Evolutionary conservation across 92 coral and sea anemone species (phyloP).

Genomic region (Zoanthus solanderi): DNA sequence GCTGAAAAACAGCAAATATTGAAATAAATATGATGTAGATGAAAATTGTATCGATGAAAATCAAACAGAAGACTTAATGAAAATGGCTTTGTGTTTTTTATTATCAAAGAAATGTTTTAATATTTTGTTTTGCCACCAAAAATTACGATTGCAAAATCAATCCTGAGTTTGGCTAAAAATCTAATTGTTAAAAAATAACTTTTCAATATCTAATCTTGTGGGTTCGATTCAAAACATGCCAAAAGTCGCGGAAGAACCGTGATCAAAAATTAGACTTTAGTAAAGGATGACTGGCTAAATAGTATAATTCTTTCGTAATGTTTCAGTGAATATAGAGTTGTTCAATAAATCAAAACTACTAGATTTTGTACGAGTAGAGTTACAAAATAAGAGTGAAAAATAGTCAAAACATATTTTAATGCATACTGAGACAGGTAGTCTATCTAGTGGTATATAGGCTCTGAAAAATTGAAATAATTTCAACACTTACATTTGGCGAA

Average conservation of each 20-base stretch:
- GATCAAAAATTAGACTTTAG: not conserved
- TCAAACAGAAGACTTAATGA: not conserved
- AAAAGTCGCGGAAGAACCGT: not conserved
- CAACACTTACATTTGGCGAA: constrained; percentile 52
- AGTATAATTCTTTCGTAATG: not conserved
- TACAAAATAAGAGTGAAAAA: not conserved
- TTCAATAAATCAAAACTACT: not conserved
- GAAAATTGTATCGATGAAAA: not conserved
- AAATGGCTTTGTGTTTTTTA: not conserved
- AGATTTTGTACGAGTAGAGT: not conserved
- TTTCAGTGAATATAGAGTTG: not conserved
- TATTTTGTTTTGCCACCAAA: constrained; percentile 9
- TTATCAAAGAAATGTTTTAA: not conserved
- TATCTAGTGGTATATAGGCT: not conserved
- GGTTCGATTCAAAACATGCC: not conserved
- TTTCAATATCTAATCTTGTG: not conserved
- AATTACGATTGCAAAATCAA: not conserved
- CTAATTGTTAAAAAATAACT: not conserved
- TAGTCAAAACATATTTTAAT: not conserved
- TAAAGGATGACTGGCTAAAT: not conserved
- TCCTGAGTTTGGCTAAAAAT: not conserved
- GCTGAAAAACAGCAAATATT: not conserved
- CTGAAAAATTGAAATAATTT: not conserved
- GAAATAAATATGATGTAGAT: not conserved
- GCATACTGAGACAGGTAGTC: not conserved